phyloP scores from a whole-genome alignment of 2,888 invertebrate species.

The Glyphotaelius pellucidus region DNA sequence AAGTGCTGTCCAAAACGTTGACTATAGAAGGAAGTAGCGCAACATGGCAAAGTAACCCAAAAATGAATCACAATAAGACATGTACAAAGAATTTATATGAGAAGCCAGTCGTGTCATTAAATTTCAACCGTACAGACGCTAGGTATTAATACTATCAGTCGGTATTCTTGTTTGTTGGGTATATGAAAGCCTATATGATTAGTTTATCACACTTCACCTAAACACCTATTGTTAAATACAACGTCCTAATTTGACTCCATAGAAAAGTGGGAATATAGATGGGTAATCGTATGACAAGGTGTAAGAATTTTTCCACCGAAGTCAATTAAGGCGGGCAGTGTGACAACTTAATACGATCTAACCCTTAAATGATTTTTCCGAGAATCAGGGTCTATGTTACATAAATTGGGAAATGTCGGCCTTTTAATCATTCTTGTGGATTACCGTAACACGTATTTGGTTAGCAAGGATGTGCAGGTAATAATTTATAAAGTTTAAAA shows the following conservation, averaged over 20 bases:
- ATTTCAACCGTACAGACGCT: no score
- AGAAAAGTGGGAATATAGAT: neutral
- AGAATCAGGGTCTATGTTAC: constrained; percentile 36
- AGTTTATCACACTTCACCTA: neutral
- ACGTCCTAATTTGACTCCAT: constrained; percentile 20
- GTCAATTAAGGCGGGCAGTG: neutral
- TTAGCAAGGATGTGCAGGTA: neutral
- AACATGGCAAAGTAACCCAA: no score
- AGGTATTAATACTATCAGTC: no score
- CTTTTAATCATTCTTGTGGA: constrained; percentile 27
- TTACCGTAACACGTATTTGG: neutral
- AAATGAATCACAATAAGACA: no score
- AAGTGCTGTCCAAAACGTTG: no score
- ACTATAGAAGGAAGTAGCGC: no score
- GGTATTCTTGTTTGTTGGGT: no score
- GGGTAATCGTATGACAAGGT: constrained; percentile 11
- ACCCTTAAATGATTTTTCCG: constrained; percentile 11
- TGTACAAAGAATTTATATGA: no score
- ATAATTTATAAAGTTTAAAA: no score
- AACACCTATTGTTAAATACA: neutral
- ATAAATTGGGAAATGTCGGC: constrained; percentile 16
- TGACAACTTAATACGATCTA: constrained; percentile 21
- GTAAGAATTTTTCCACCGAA: constrained; percentile 9
- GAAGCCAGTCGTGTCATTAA: no score
- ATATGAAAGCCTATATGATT: no score